A percentile compares a stretch with the other conserved stretches of the same genome.
Evolutionary conservation across 2,113 vertebrate genomes (phyloP).

Genomic region (Accipiter cooperii): DNA sequence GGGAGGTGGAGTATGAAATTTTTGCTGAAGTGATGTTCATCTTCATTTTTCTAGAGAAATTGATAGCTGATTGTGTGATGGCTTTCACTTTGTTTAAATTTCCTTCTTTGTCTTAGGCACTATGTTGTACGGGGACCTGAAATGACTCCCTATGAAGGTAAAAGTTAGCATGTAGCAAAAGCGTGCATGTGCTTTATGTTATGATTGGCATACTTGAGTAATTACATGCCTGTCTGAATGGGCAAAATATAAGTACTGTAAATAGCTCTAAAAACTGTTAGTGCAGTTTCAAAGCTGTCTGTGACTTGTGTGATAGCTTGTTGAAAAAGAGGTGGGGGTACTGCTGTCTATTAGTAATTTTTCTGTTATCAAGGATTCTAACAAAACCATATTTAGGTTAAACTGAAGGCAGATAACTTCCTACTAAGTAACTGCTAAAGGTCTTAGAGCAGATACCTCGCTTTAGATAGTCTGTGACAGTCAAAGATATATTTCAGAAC

Average conservation of each 20-base stretch:
- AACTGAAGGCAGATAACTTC: background rate
- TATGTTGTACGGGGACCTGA: slow-evolving; percentile 96
- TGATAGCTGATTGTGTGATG: background rate
- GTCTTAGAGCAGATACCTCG: background rate
- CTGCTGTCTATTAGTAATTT: background rate
- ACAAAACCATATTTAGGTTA: background rate
- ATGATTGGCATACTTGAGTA: background rate
- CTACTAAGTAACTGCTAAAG: background rate
- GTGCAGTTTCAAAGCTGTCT: background rate
- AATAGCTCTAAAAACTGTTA: background rate
- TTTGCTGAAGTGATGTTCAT: background rate
- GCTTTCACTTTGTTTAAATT: background rate
- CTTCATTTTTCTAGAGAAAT: background rate
- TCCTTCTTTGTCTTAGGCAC: slow-evolving; percentile 76
- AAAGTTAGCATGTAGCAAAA: background rate
- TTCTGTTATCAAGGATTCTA: background rate
- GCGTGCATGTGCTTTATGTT: fast-evolving
- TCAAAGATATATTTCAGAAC: background rate
- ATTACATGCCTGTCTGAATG: background rate
- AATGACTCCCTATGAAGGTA: slow-evolving; percentile 97
- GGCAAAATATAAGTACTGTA: background rate
- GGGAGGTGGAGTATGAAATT: background rate
- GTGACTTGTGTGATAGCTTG: background rate
- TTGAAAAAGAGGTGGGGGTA: too few species aligned
- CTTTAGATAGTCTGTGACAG: background rate